Percentiles rank a stretch among this genome's conserved stretches.
These are phyloP conservation scores for Zaprionus lachaisei DNA, from an alignment of 1,140 invertebrate genomes.

Conservation along the genomic window DNA sequence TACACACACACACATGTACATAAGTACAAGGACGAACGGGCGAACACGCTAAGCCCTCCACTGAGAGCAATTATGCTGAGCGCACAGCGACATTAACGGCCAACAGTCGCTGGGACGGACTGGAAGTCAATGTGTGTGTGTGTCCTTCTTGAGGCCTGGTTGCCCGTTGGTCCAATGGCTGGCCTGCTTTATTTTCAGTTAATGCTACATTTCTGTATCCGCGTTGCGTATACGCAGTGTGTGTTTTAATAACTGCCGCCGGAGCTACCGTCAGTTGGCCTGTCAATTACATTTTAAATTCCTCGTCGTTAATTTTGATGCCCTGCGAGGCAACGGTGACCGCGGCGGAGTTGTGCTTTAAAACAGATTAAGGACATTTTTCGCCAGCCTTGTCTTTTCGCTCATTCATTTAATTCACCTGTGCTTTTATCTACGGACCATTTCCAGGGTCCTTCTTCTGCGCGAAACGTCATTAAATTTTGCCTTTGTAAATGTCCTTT, in stretches of 20 bases:
- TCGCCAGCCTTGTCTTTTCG: slow-evolving; percentile 27
- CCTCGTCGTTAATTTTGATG: slow-evolving; percentile 79
- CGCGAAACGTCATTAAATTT: slow-evolving; percentile 71
- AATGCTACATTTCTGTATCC: slow-evolving; percentile 76
- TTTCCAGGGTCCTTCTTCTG: slow-evolving; percentile 41
- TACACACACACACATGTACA: slow-evolving; percentile 26
- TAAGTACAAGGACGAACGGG: background rate
- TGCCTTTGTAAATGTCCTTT: slow-evolving; percentile 66
- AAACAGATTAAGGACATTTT: slow-evolving; percentile 76
- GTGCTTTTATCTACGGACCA: slow-evolving; percentile 16
- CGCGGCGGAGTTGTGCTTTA: slow-evolving; percentile 54
- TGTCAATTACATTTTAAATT: slow-evolving; percentile 83
- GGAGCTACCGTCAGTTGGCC: slow-evolving; percentile 63
- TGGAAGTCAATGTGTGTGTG: slow-evolving; percentile 29
- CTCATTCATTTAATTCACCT: slow-evolving; percentile 63
- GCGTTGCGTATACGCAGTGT: slow-evolving; percentile 69
- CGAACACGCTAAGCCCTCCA: slow-evolving; percentile 59
- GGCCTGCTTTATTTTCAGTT: slow-evolving; percentile 72
- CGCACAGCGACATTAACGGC: slow-evolving; percentile 42
- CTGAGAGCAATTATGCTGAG: slow-evolving; percentile 75
- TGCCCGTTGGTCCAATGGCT: slow-evolving; percentile 9
- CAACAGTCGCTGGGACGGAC: slow-evolving; percentile 25
- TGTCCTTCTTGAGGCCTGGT: slow-evolving; percentile 48
- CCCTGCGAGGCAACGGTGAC: slow-evolving; percentile 27
- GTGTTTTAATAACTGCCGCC: slow-evolving; percentile 77